Base-by-base conservation (phyloP, 2,797 vertebrate genomes). In the Antrozous pallidus region DNA sequence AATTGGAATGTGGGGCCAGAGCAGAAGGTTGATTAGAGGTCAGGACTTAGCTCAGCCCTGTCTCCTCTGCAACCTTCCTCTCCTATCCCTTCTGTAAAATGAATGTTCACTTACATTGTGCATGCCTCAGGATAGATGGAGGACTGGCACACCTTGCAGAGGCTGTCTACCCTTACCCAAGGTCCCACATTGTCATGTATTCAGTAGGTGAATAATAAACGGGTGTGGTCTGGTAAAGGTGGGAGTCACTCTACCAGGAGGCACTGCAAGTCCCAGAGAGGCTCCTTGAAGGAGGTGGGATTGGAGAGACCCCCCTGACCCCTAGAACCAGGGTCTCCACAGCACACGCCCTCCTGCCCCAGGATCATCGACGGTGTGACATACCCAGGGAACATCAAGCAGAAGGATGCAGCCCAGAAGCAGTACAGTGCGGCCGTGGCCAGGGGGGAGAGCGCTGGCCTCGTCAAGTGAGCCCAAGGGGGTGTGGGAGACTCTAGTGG, bases 301-400 rank as follows among this genome's bases (percentile, higher is more conserved):
- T 38, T 56, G 2, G n/a, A 63, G 8, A 17, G 89, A 24, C 16
- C n/a, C 47, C 6, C 17, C 31, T 3, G n/a, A n/a, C 20, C 56
- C 18, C 28, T 11, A 5, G 10, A 12, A 11, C 22, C 24, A 49
- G 45, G 14, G 14, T 95, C 28, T 75, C 0, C 0, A 7, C 45
- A 65, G 2, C 36, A 45, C n/a, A 6, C 0, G 1, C 49, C 9
- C 31, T 69, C 38, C 42, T 67, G 28, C 51, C 36, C 93, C 96
- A 99, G 99, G 99, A 97, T 97, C 40, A 99, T 99, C 0, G 98
- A 99, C 1, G 98, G 98, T 0, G 81, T 98, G 81, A 96, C 95
- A 5, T 99, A 99, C 40, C 98, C 99, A 26, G 99, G 99, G 6
- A 94, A 98, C 79, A 98, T 99, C 82, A 99, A 99, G 97, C 96